Evolutionary conservation across 1,140 invertebrate species (phyloP).

Genomic region (Sycophaga agraensis): DNA sequence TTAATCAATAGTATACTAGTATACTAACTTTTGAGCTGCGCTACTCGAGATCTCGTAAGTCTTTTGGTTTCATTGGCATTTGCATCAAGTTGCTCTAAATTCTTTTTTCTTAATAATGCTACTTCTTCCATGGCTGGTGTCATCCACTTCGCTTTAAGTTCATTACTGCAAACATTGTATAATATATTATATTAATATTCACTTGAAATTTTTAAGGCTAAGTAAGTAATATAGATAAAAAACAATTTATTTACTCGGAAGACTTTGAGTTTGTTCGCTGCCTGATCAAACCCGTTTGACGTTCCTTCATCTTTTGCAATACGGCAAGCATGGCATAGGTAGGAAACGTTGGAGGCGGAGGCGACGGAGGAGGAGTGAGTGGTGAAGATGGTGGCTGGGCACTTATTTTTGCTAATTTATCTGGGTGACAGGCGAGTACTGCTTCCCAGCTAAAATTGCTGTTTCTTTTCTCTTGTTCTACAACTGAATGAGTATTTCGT

Average conservation of each 20-base stretch:
- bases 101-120: conserved; percentile 41
- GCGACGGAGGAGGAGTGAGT: conserved; percentile 49
- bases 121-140: conserved; percentile 55
- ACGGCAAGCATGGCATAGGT: conserved; percentile 61
- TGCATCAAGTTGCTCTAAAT: neutral
- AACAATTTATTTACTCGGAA: conserved; percentile 48
- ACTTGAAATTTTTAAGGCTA: too few species aligned
- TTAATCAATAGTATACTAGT: too few species aligned
- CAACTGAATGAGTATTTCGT: conserved; percentile 44
- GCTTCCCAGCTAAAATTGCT: conserved; percentile 53
- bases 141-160: conserved; percentile 49
- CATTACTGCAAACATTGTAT: conserved; percentile 41
- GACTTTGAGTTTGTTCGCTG: conserved; percentile 40
- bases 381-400: conserved; percentile 41
- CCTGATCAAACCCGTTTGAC: conserved; percentile 39
- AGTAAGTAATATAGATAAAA: too few species aligned
- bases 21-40: conserved; percentile 43
- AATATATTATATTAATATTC: too few species aligned
- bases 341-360: conserved; percentile 43
- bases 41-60: conserved; percentile 43
- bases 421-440: conserved; percentile 52
- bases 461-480: conserved; percentile 33
- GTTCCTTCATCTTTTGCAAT: conserved; percentile 53
- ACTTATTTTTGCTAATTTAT: conserved; percentile 54
- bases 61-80: conserved; percentile 27